Evolutionary conservation across 2,113 vertebrate species (phyloP), one percentile per base, ranked within the genome.

Genomic region (Girardinichthys multiradiatus): DNA sequence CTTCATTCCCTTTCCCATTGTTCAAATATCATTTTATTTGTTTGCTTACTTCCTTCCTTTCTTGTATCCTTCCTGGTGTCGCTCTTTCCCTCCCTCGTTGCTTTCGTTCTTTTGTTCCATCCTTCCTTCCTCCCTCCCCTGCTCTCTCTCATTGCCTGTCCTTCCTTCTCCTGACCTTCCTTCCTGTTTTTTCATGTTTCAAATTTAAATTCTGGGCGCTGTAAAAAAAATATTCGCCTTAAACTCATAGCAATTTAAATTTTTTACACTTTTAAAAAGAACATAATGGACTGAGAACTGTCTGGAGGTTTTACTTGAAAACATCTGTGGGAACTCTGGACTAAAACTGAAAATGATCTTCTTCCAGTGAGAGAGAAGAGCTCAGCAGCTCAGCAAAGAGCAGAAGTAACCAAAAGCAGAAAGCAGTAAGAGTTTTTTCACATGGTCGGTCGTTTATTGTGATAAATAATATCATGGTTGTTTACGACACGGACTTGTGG

Each of bases 291-390:
- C n/a, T n/a, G n/a, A n/a, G n/a, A n/a, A 45, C 4, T 4, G 48
- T 51, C 19, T 51, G 12, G 1, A 17, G 15, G 54, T 35, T 48
- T 19, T 4, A 45, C 0, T 39, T 68, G 14, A 69, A 0, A 30
- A n/a, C 35, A 5, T 21, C 31, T 80, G 4, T 82, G 27, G 11
- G 35, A 35, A 35, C 6, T 35, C 35, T 35, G 5, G 5, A 35
- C 2, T 35, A 3, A 0, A 58, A 58, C 89, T 15, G 61, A 37
- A 51, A 92, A 90, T 13, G 86, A 92, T 39, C 35, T 66, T 15
- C 76, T 66, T 72, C 67, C 24, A 91, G 74, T 26, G 83, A 29
- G 37, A 80, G 85, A 13, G 61, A 0, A 37, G 79, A 80, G 0
- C 12, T 51, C 2, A 24, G 6, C 27, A 2, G 29, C 0, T 4